Evolutionary conservation across 2,888 invertebrate genomes (phyloP).

Genomic region (Drosophila subsilvestris): DNA sequence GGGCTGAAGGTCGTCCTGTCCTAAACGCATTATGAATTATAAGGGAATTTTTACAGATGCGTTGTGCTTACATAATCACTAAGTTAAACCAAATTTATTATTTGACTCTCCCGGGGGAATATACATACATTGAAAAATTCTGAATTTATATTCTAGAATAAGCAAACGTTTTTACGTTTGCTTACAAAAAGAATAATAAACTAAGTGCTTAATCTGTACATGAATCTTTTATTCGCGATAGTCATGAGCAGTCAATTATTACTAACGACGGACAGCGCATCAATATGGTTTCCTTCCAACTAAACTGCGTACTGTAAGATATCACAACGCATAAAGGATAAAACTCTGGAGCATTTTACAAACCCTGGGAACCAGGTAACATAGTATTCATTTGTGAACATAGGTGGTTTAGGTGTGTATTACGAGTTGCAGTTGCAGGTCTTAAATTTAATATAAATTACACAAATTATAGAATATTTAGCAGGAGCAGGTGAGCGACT

Average conservation of each 20-base stretch:
- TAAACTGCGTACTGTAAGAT: neutral
- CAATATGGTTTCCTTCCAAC: neutral
- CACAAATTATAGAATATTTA: slow-evolving; percentile 40
- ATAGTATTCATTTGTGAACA: slow-evolving; percentile 40
- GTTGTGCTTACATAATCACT: neutral
- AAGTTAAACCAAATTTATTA: neutral
- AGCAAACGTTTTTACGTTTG: neutral
- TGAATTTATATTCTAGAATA: neutral
- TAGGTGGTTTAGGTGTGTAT: slow-evolving; percentile 1
- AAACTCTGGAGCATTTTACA: neutral
- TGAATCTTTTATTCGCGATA: neutral
- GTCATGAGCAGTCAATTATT: neutral
- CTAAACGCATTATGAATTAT: neutral
- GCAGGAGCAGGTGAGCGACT: neutral
- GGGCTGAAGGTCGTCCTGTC: neutral
- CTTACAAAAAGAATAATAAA: neutral
- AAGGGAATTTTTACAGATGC: neutral
- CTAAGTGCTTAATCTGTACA: neutral
- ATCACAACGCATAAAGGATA: slow-evolving; percentile 4
- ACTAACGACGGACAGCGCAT: neutral
- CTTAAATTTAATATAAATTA: slow-evolving; percentile 29
- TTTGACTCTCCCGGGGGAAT: neutral
- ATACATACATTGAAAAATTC: too few species aligned
- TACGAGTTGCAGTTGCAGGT: slow-evolving; percentile 13
- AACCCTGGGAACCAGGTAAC: slow-evolving; percentile 46